phyloP scores from a whole-genome alignment of 2,888 invertebrate genomes.

The Drosophila crucigera region DNA sequence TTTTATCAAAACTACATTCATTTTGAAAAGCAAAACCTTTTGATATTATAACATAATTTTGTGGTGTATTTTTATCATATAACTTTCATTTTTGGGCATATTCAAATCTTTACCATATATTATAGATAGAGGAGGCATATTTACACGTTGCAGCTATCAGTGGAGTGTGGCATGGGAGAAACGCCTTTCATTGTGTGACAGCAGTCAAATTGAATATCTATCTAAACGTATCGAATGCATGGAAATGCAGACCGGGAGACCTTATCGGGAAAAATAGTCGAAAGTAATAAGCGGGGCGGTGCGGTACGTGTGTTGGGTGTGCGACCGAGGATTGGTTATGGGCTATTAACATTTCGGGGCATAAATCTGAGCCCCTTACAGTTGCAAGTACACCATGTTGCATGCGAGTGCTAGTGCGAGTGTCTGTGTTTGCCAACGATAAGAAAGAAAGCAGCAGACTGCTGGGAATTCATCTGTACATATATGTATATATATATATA shows the following conservation, averaged over 20 bases:
- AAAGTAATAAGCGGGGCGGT: neutral
- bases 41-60: neutral
- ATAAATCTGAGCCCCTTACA: slow-evolving; percentile 66
- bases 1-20: neutral
- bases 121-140: neutral
- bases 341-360: slow-evolving; percentile 72
- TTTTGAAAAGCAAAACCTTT: neutral
- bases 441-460: slow-evolving; percentile 25
- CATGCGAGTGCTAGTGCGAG: neutral
- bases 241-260: slow-evolving; percentile 36
- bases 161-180: neutral
- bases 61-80: neutral
- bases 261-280: slow-evolving; percentile 32
- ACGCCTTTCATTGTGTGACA: slow-evolving; percentile 62
- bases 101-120: neutral
- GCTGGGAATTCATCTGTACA: slow-evolving; percentile 28
- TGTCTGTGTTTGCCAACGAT: slow-evolving; percentile 26
- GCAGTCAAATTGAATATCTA: slow-evolving; percentile 31
- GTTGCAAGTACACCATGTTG: slow-evolving; percentile 36
- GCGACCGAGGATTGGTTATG: slow-evolving; percentile 76
- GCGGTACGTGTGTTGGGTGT: slow-evolving; percentile 44
- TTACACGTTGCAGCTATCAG: slow-evolving; percentile 33
- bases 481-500: neutral
- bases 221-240: slow-evolving; percentile 18
- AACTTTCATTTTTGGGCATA: slow-evolving; percentile 1